Evolutionary conservation across 2,888 invertebrate species (phyloP), one percentile per base, ranked within the genome.

Genomic region (Cremastobaeus sp.): DNA sequence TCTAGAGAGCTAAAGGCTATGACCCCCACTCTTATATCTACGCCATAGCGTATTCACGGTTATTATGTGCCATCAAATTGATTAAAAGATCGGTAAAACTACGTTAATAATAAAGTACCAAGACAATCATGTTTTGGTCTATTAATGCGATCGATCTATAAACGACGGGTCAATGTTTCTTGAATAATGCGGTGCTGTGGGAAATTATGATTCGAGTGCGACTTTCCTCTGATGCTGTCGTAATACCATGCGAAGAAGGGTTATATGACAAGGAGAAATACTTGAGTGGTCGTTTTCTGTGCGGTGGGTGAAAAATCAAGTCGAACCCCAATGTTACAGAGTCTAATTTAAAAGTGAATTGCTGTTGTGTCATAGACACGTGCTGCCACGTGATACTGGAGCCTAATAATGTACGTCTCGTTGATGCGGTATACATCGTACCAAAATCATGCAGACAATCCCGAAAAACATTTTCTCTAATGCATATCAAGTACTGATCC

Each of bases 1-100:
- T 81, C 83, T 15, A 9, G 85, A 79, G 86, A 83, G 66, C 78
- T 78, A 84, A 84, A 83, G 81, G 84, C 82, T 83, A 82, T 77
- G 81, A 75, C n/a, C n/a, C n/a, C n/a, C 82, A 80, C 83, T 81
- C 72, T 85, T 83, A 85, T 86, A 84, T 82, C 86, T 86, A 84
- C 80, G 78, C n/a, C n/a, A n/a, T n/a, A n/a, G n/a, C n/a, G n/a
- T n/a, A n/a, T n/a, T n/a, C n/a, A n/a, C n/a, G n/a, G n/a, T n/a
- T n/a, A n/a, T n/a, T n/a, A n/a, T n/a, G n/a, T n/a, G n/a, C n/a
- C n/a, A n/a, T n/a, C n/a, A n/a, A n/a, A n/a, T n/a, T n/a, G n/a
- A n/a, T n/a, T n/a, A n/a, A n/a, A n/a, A n/a, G n/a, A n/a, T n/a
- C n/a, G n/a, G n/a, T n/a, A n/a, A n/a, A n/a, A n/a, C n/a, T n/a